Conservation (phyloP, 1,140 invertebrate genomes). For the Telenomus remus region DNA sequence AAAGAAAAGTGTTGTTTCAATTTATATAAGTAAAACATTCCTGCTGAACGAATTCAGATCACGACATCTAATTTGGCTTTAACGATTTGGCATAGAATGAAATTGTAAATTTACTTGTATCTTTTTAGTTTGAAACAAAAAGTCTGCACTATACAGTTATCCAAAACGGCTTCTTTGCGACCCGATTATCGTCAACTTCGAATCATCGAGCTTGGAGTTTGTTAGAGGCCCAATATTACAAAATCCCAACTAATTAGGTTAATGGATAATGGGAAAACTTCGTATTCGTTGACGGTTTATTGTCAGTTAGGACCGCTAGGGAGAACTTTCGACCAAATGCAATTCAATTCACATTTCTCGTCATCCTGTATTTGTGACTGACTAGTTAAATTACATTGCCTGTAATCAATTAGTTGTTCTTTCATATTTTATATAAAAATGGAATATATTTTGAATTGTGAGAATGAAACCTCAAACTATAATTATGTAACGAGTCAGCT, state of each 20-base stretch:
- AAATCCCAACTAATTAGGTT: constrained; percentile 71
- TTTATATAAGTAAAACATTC: too few species aligned
- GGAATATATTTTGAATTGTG: too few species aligned
- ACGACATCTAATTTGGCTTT: too few species aligned
- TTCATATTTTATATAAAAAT: constrained; percentile 63
- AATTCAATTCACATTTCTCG: constrained; percentile 66
- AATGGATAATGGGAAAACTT: constrained; percentile 72
- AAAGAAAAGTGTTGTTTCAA: constrained; percentile 47
- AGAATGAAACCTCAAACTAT: too few species aligned
- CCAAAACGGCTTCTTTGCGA: constrained; percentile 33
- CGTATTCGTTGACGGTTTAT: constrained; percentile 68
- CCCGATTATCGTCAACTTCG: constrained; percentile 53
- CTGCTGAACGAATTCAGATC: too few species aligned
- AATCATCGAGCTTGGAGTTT: constrained; percentile 47
- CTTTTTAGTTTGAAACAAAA: constrained; percentile 11
- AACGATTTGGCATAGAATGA: neutral
- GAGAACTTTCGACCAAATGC: constrained; percentile 59
- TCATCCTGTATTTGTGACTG: constrained; percentile 55
- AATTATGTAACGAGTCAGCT: too few species aligned
- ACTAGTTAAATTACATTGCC: constrained; percentile 40
- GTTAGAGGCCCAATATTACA: constrained; percentile 62
- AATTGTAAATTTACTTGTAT: neutral
- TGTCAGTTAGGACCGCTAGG: constrained; percentile 60
- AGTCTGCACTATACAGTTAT: constrained; percentile 18
- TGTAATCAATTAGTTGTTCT: constrained; percentile 5